Conservation (phyloP, 2,113 vertebrate species). For the Caranx ignobilis region DNA sequence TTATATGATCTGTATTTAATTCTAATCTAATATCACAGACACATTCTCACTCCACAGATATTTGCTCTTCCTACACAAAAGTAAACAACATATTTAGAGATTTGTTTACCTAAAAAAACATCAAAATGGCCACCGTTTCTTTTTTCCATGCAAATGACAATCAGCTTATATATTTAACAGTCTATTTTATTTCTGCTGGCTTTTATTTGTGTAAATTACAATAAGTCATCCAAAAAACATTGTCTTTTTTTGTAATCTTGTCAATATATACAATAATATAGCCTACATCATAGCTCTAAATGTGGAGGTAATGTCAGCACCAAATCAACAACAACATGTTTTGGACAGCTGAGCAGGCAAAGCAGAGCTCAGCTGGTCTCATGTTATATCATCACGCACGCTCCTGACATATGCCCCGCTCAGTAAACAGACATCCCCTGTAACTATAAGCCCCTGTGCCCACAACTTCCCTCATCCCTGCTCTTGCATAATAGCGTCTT, state of each 20-base stretch:
- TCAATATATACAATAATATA: background rate
- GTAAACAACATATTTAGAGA: background rate
- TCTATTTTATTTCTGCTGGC: background rate
- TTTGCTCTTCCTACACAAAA: background rate
- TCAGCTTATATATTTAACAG: background rate
- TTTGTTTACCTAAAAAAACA: background rate
- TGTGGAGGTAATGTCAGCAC: background rate
- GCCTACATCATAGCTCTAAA: background rate
- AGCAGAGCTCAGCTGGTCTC: slow-evolving; percentile 48
- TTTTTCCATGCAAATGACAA: too few species aligned
- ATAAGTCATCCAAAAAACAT: background rate
- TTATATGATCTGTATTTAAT: too few species aligned
- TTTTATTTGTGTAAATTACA: too few species aligned
- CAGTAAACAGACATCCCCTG: slow-evolving; percentile 57
- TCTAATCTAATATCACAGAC: background rate
- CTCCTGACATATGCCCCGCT: slow-evolving; percentile 52
- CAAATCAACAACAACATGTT: slow-evolving; percentile 35
- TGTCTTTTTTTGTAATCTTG: background rate
- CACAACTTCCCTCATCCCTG: slow-evolving; percentile 56
- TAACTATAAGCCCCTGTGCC: slow-evolving; percentile 52
- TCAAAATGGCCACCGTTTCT: background rate
- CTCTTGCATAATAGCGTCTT: slow-evolving; percentile 79
- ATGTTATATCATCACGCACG: slow-evolving; percentile 42
- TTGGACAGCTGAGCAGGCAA: slow-evolving; percentile 36
- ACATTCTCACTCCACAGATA: background rate